phyloP scores from a whole-genome alignment of 2,113 vertebrate species.

The Sinocyclocheilus grahami region DNA sequence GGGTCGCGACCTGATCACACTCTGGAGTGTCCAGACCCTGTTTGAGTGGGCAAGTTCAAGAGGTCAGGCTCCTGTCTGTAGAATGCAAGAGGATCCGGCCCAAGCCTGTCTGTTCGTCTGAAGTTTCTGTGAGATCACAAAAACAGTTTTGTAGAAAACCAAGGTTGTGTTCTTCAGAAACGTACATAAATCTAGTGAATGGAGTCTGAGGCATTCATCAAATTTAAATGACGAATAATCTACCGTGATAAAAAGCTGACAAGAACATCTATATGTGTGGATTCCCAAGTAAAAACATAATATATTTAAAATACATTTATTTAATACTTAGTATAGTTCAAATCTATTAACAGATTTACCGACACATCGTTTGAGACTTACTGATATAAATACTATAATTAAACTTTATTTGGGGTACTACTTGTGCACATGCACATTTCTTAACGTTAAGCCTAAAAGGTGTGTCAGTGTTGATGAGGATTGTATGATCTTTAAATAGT shows the following conservation, averaged over 20 bases:
- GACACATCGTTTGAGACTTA: too few relatives aligned
- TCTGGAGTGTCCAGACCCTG: constrained; percentile 58
- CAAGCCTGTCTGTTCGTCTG: constrained; percentile 23
- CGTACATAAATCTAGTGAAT: constrained; percentile 1
- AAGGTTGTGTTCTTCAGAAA: constrained; percentile 21
- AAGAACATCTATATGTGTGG: background rate
- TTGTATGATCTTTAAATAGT: too few relatives aligned
- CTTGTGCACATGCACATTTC: too few relatives aligned
- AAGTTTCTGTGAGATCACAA: constrained; percentile 18
- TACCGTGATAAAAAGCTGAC: background rate
- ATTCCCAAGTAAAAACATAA: too few relatives aligned
- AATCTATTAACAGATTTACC: too few relatives aligned
- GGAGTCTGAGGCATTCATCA: background rate
- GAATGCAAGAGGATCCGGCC: background rate
- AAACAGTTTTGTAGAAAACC: constrained; percentile 11
- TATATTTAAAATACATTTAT: too few relatives aligned
- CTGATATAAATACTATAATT: too few relatives aligned
- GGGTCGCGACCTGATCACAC: constrained; percentile 63
- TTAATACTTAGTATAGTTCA: too few relatives aligned
- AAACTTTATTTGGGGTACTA: too few relatives aligned
- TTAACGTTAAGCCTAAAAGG: too few relatives aligned
- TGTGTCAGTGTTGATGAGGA: too few relatives aligned
- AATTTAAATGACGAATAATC: background rate
- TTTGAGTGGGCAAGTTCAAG: constrained; percentile 6
- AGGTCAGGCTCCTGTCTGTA: constrained; percentile 31